Evolutionary conservation across 2,888 invertebrate species (phyloP).

Genomic region (Tryphoninae sp.): DNA sequence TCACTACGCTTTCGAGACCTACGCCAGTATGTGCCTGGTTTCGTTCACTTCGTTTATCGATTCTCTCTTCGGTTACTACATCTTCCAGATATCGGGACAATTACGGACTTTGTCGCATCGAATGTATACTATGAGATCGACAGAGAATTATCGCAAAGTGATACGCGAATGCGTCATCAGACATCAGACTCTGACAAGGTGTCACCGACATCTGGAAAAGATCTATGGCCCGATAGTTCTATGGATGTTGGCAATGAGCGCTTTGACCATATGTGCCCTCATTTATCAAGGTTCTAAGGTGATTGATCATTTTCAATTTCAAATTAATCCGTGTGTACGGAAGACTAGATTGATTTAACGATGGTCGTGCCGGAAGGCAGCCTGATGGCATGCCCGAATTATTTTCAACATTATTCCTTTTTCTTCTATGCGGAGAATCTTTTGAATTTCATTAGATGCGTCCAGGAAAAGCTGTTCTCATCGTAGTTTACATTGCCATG

Average conservation of each 20-base stretch:
- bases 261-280: slow-evolving; percentile 54
- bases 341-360: not conserved
- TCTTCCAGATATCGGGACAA: slow-evolving; percentile 60
- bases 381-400: not conserved
- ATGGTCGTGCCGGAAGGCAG: not conserved
- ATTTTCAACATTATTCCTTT: slow-evolving; percentile 16
- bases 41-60: slow-evolving; percentile 38
- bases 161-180: slow-evolving; percentile 48
- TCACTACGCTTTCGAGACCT: slow-evolving; percentile 52
- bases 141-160: slow-evolving; percentile 21
- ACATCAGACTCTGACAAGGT: slow-evolving; percentile 48
- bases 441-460: slow-evolving; percentile 15
- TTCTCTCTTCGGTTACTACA: slow-evolving; percentile 58
- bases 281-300: slow-evolving; percentile 60
- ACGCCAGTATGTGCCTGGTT: slow-evolving; percentile 30
- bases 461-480: not conserved
- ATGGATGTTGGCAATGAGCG: slow-evolving; percentile 51
- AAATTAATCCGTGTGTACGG: not conserved
- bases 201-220: slow-evolving; percentile 47
- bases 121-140: slow-evolving; percentile 23
- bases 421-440: not conserved
- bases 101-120: slow-evolving; percentile 53
- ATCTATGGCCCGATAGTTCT: slow-evolving; percentile 60
- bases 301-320: slow-evolving; percentile 26
- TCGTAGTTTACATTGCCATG: slow-evolving; percentile 36